Evolutionary conservation across 2,888 invertebrate genomes (phyloP), one percentile per base, ranked within the genome.

Genomic region (Laspeyria flexula): DNA sequence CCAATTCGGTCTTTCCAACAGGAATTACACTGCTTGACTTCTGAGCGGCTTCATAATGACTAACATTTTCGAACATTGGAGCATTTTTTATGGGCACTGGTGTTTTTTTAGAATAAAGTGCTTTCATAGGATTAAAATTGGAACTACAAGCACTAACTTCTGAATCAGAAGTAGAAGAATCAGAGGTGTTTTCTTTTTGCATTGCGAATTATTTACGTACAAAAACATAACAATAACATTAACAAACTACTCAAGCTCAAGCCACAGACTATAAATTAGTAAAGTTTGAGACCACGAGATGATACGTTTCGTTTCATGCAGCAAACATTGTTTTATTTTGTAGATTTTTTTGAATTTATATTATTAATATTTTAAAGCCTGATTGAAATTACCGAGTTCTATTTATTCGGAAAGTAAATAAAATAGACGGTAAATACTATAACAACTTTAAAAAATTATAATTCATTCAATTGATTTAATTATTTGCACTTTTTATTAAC

Each of bases 61-160:
- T 88, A 44, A 97, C 57, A 79, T 96, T 97, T 77, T 97, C 96
- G 70, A 94, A 95, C 45, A 90, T 62, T 16, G 94, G 94, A 0
- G 96, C 95, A 51, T 91, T 86, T 12, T 92, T 77, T 2, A 92
- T 85, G 0, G 95, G 95, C 11, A 95, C 68, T 47, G 85, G 85
- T 0, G 93, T 71, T 65, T 93, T 93, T 0, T 89, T 62, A 0
- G 95, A 93, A 65, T 95, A 95, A 10, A 97, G 83, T 0, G 95
- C 96, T 75, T 95, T 95, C 1, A 96, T 30, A 0, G 97, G 95
- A 85, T 97, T 94, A 67, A 96, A 97, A 40, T 86, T 86, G 15
- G 86, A 83, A 70, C 90, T 88, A 59, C 83, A 83, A 0, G 84
- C 83, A 75, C 81, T 84, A 1, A 86, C 71, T 79, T 91, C 91